Evolutionary conservation across 2,113 vertebrate genomes (phyloP).

Genomic region (Pangasianodon gigas): DNA sequence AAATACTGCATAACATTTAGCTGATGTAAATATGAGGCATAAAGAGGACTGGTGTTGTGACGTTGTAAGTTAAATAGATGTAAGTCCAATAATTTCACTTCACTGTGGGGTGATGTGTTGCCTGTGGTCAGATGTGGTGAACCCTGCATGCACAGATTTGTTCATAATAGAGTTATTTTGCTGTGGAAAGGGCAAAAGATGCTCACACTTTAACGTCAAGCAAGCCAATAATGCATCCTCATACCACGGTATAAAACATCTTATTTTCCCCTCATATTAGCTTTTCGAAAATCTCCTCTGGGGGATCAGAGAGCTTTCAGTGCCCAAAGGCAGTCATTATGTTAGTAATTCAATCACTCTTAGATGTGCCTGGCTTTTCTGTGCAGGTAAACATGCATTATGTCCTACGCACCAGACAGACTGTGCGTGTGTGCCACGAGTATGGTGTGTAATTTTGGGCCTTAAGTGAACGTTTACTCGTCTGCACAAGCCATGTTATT

Average conservation of each 20-base stretch:
- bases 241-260: slow-evolving; percentile 34
- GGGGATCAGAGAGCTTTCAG: slow-evolving; percentile 41
- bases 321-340: slow-evolving; percentile 32
- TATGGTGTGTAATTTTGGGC: slow-evolving; percentile 75
- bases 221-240: slow-evolving; percentile 28
- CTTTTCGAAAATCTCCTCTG: slow-evolving; percentile 25
- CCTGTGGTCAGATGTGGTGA: slow-evolving; percentile 12
- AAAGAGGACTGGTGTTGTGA: neutral
- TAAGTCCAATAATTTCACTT: slow-evolving; percentile 24
- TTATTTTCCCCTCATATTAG: slow-evolving; percentile 41
- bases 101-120: neutral
- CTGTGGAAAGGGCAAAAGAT: slow-evolving; percentile 6
- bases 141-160: neutral
- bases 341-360: slow-evolving; percentile 61
- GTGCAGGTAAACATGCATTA: slow-evolving; percentile 75
- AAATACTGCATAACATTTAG: slow-evolving; percentile 9
- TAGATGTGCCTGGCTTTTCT: slow-evolving; percentile 63
- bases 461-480: slow-evolving; percentile 68
- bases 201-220: slow-evolving; percentile 23
- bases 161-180: slow-evolving; percentile 21
- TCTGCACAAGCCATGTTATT: slow-evolving; percentile 71
- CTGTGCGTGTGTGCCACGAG: slow-evolving; percentile 67
- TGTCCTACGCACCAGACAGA: slow-evolving; percentile 74
- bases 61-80: neutral
- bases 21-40: neutral